Conservation (phyloP, 2,797 vertebrate species). For the Mycteria americana region DNA sequence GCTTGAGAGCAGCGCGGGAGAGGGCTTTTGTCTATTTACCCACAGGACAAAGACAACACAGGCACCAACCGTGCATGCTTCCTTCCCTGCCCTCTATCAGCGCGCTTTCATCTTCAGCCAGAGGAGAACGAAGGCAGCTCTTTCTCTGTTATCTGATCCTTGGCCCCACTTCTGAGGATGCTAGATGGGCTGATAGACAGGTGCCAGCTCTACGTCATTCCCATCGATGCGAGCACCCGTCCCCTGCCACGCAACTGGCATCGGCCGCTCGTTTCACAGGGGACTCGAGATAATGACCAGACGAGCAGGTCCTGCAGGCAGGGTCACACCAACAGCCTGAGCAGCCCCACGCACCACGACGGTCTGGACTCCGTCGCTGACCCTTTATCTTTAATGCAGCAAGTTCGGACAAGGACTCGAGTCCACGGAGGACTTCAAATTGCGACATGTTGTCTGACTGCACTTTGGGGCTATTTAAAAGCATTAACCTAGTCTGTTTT, state of each 20-base stretch:
- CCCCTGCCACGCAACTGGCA: not conserved
- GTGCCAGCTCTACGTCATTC: not conserved
- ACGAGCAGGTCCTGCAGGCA: not conserved
- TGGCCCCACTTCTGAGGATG: conserved; percentile 8
- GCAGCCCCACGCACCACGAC: fast-evolving
- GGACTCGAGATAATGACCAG: not conserved
- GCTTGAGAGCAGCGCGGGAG: not conserved
- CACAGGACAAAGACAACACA: not conserved
- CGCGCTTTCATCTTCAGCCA: not conserved
- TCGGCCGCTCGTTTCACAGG: fast-evolving
- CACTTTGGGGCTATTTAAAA: not conserved
- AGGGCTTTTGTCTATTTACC: not conserved
- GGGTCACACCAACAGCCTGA: not conserved
- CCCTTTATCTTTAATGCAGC: not conserved
- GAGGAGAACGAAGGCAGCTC: not conserved
- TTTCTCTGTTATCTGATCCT: not conserved
- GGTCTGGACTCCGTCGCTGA: not conserved
- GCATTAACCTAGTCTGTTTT: not conserved
- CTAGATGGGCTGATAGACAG: not conserved
- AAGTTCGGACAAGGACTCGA: not conserved
- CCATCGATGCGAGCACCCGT: not conserved
- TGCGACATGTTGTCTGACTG: not conserved
- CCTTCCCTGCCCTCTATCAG: not conserved
- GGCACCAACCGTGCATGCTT: not conserved
- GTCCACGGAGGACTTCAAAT: not conserved